A percentile compares a stretch with the other conserved stretches of the same genome.
Conservation (phyloP, 1,140 invertebrate genomes). For the Holotrichia oblita region DNA sequence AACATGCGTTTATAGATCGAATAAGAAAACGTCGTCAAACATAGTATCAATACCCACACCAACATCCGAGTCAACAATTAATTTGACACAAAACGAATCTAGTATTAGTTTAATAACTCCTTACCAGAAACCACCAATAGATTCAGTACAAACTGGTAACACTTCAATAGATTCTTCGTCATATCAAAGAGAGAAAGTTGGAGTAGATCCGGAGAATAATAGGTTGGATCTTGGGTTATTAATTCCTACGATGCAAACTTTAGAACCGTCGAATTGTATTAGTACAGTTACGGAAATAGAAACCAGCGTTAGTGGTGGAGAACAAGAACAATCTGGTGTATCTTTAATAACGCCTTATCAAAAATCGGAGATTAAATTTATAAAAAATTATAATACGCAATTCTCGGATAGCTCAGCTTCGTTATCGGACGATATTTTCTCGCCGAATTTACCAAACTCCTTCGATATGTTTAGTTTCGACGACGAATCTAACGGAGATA, state of each 20-base stretch:
- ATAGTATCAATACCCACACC: slow-evolving; percentile 55
- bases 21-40: slow-evolving; percentile 45
- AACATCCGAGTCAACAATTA: too few relatives aligned
- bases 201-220: too few relatives aligned
- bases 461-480: not conserved
- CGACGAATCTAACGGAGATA: not conserved
- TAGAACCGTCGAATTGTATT: too few relatives aligned
- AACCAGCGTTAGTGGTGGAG: not conserved
- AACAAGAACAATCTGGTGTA: not conserved
- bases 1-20: not conserved
- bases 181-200: too few relatives aligned
- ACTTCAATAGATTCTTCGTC: too few relatives aligned
- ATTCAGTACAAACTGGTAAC: not conserved
- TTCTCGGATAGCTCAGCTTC: not conserved
- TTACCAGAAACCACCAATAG: not conserved
- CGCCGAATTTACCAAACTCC: slow-evolving; percentile 5
- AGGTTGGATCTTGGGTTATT: too few relatives aligned
- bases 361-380: not conserved
- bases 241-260: too few relatives aligned
- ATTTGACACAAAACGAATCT: not conserved
- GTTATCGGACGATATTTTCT: slow-evolving; percentile 40
- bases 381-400: not conserved
- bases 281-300: too few relatives aligned
- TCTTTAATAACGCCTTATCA: not conserved
- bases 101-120: not conserved